Conservation (phyloP, 2,797 vertebrate species). For the Mormyrops boulengeri region DNA sequence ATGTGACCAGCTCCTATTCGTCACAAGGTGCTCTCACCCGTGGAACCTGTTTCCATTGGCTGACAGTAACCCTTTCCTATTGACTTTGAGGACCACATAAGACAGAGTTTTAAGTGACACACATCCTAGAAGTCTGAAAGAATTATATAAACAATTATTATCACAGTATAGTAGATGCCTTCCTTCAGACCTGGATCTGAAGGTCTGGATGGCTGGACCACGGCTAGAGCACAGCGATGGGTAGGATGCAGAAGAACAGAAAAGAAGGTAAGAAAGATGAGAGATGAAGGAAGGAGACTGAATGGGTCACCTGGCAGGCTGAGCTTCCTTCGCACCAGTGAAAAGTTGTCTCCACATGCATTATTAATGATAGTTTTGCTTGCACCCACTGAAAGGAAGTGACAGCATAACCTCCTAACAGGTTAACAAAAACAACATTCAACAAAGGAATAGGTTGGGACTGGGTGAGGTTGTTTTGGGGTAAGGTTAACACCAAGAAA, state of each 20-base stretch:
- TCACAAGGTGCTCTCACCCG: not conserved
- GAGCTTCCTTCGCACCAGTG: not conserved
- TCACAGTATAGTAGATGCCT: not conserved
- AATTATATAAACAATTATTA: not conserved
- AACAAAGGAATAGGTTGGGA: not conserved
- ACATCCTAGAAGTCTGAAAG: not conserved
- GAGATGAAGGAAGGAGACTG: not conserved
- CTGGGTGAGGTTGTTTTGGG: not conserved
- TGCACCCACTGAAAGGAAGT: conserved; percentile 16
- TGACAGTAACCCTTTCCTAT: not conserved
- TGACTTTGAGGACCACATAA: not conserved
- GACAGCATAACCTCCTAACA: not conserved
- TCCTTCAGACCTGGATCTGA: not conserved
- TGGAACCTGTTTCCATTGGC: not conserved
- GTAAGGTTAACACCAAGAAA: not conserved
- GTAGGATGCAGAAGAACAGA: not conserved
- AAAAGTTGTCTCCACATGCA: conserved; percentile 28
- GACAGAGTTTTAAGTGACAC: not conserved
- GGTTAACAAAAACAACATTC: not conserved
- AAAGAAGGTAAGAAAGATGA: not conserved
- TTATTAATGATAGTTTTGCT: conserved; percentile 24
- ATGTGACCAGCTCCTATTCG: not conserved
- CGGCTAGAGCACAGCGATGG: not conserved
- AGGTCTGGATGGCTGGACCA: not conserved
- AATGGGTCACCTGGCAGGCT: not conserved